Base-by-base conservation (phyloP, 2,888 invertebrate genomes). In the Ophion obscuratus region DNA sequence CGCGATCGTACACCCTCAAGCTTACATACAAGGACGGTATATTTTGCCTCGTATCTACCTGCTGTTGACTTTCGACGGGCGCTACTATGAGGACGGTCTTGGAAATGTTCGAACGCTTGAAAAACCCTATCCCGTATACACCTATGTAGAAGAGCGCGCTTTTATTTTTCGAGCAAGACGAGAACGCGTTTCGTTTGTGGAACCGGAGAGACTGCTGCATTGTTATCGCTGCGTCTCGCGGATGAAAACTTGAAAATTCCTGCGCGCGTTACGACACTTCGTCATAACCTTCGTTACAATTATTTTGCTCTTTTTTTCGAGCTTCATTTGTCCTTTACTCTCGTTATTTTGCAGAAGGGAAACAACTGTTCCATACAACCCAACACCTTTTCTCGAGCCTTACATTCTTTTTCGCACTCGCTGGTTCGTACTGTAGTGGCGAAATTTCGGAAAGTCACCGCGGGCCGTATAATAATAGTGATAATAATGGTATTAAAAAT, bases 231-330 rank as follows among this genome's bases (percentile, higher is more conserved):
- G 36, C 36, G 36, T 36, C 36, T 78, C 57, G 24, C 77, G 17
- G 67, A 40, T 59, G 67, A 53, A 78, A 68, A 57, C 66, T 77
- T 62, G 75, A 67, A 77, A 67, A 77, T 67, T 66, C 67, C 57
- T 57, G 53, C n/a, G 9, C 47, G 47, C 31, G 20, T 20, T 14
- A 36, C 36, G 57, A 67, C 77, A 44, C 67, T 57, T 24, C 57
- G 40, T 57, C 14, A 66, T 67, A 36, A 4, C 36, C 36, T 76
- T 36, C 17, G 64, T 64, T 31, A 64, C 64, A 40, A 61, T 74
- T 74, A 40, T 53, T 44, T 31, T 20, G 5, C n/a, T 61, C 24
- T 36, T 17, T 20, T 44, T 62, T 47, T n/a, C 31, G 9, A 20
- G 10, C n/a, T 20, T 47, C 27, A 2, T 44, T 31, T 75, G 11